These are phyloP conservation scores for Sarcophilus harrisii DNA, from an alignment of 2,797 vertebrate species.

Conservation along the genomic window DNA sequence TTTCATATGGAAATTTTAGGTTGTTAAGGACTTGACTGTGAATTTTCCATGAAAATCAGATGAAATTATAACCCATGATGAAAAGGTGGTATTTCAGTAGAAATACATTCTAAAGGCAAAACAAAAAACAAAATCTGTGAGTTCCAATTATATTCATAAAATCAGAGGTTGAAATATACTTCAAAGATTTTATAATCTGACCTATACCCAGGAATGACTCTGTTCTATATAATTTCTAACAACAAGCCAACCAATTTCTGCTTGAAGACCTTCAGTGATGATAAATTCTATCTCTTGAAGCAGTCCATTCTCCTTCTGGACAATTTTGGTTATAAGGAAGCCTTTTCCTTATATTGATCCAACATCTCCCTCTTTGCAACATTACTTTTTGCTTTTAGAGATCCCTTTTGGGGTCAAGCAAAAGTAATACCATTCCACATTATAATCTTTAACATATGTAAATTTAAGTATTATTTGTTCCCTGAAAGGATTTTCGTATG, in stretches of 20 bases:
- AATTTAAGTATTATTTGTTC: not conserved
- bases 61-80: not conserved
- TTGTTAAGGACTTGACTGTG: not conserved
- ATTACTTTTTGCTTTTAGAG: not conserved
- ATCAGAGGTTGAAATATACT: not conserved
- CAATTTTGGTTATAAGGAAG: not conserved
- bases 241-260: not conserved
- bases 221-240: not conserved
- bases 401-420: not conserved
- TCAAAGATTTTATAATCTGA: not conserved
- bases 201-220: not conserved
- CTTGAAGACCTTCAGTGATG: not conserved
- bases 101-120: constrained; percentile 4
- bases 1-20: not conserved
- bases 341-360: not conserved
- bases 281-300: not conserved
- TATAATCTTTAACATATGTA: not conserved
- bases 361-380: not conserved
- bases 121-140: no score
- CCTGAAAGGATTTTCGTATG: not conserved
- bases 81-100: not conserved
- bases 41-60: not conserved
- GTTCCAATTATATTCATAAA: not conserved
- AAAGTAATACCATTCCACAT: not conserved
- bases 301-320: not conserved